Conservation (phyloP, 2,888 invertebrate genomes). For the Heliconius erato region DNA sequence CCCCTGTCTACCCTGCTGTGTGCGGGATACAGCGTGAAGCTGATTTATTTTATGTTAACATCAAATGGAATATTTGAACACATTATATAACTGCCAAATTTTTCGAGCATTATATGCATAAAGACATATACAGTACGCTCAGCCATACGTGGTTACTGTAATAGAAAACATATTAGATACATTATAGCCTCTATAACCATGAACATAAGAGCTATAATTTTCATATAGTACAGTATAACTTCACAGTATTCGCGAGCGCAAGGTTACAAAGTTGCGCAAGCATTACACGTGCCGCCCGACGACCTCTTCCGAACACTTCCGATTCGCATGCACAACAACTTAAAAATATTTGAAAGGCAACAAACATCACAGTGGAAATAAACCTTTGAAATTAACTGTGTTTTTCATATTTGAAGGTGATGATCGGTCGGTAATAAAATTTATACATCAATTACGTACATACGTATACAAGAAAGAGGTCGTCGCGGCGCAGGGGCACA, state of each 20-base stretch:
- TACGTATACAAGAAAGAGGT: no score
- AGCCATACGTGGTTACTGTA: neutral
- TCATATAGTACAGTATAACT: slow-evolving; percentile 21
- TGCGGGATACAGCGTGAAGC: no score
- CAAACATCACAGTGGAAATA: slow-evolving; percentile 68
- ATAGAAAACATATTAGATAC: neutral
- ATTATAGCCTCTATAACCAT: slow-evolving; percentile 27
- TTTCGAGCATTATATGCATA: neutral
- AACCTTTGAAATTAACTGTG: slow-evolving; percentile 50
- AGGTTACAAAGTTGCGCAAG: slow-evolving; percentile 80
- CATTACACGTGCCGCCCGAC: slow-evolving; percentile 75
- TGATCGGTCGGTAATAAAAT: slow-evolving; percentile 1
- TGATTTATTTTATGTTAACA: neutral
- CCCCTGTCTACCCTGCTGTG: no score
- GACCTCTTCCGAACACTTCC: slow-evolving; percentile 83
- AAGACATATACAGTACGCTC: slow-evolving; percentile 3
- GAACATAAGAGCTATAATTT: slow-evolving; percentile 36
- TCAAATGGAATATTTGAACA: neutral
- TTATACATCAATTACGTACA: neutral
- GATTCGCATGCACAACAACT: slow-evolving; percentile 80
- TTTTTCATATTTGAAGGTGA: slow-evolving; percentile 51
- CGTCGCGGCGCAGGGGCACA: no score
- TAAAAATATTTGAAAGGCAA: slow-evolving; percentile 74
- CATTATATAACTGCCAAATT: neutral
- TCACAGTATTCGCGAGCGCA: slow-evolving; percentile 79